A percentile compares a stretch with the other conserved stretches of the same genome.
phyloP scores from a whole-genome alignment of 2,888 invertebrate genomes.

The Phrixothrix hirtus region DNA sequence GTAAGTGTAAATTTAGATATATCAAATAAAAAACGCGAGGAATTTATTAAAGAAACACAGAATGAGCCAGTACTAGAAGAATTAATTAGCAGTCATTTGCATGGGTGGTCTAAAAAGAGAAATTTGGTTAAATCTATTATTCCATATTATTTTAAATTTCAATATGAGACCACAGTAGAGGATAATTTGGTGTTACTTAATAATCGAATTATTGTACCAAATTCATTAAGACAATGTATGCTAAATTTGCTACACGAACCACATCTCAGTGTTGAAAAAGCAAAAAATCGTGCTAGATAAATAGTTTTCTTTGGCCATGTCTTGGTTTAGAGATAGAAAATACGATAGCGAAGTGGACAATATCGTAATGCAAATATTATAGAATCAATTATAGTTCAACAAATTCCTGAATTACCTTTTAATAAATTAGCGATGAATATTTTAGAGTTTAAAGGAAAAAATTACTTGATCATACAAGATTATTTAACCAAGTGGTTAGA shows the following conservation, averaged over 20 bases:
- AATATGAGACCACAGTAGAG: too few species aligned
- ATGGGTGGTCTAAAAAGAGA: constrained; percentile 6
- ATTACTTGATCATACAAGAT: constrained; percentile 37
- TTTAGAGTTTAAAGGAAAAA: constrained; percentile 2
- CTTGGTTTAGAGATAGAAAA: too few species aligned
- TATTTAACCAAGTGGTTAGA: constrained; percentile 39
- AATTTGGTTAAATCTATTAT: not conserved
- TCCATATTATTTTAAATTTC: not conserved
- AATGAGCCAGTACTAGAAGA: not conserved
- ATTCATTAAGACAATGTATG: not conserved
- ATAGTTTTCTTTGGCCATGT: not conserved
- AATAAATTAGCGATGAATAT: not conserved
- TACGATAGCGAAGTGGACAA: not conserved
- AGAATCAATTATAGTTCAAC: not conserved
- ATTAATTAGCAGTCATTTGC: not conserved
- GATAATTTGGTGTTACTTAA: not conserved
- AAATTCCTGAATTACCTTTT: too few species aligned
- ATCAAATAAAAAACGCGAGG: not conserved
- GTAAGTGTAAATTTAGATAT: not conserved
- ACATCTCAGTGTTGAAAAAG: not conserved
- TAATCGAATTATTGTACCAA: not conserved
- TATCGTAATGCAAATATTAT: too few species aligned
- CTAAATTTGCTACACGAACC: not conserved
- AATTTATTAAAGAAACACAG: constrained; percentile 3
- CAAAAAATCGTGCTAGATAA: not conserved